Conservation (phyloP, 2,888 invertebrate species). For the Caenorhabditis imperialis region DNA sequence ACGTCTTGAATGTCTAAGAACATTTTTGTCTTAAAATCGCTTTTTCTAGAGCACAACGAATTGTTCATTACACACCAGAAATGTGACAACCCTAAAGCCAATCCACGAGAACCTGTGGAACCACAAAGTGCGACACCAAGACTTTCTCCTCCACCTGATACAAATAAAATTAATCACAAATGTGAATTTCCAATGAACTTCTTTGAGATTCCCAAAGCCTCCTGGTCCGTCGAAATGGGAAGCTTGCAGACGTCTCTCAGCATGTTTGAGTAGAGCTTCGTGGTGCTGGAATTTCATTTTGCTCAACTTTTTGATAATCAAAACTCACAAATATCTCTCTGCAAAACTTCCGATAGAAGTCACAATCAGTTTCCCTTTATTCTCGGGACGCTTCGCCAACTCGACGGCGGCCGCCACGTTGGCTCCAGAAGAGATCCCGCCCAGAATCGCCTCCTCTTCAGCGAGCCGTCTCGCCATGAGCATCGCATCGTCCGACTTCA, state of each 20-base stretch:
- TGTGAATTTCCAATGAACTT: conserved; percentile 31
- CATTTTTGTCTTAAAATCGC: too few species aligned
- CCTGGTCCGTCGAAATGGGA: conserved; percentile 18
- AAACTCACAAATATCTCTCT: conserved; percentile 64
- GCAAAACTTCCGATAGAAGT: conserved; percentile 65
- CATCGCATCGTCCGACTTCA: conserved; percentile 60
- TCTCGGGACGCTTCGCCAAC: conserved; percentile 61
- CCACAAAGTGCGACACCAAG: too few species aligned
- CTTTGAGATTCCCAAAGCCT: conserved; percentile 25
- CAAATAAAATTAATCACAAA: too few species aligned
- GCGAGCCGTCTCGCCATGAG: conserved; percentile 63
- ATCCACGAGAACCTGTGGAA: too few species aligned
- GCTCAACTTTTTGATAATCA: neutral
- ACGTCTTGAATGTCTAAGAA: too few species aligned
- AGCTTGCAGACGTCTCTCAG: conserved; percentile 33
- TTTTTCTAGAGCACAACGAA: too few species aligned
- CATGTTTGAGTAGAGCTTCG: conserved; percentile 41
- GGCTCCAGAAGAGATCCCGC: conserved; percentile 66
- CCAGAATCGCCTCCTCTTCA: conserved; percentile 63
- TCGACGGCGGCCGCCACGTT: conserved; percentile 65
- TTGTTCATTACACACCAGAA: too few species aligned
- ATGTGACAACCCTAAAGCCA: too few species aligned
- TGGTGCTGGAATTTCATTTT: conserved; percentile 21
- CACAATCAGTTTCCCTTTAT: conserved; percentile 68
- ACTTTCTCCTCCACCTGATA: too few species aligned